Conservation (phyloP, 2,113 vertebrate genomes). For the Girardinichthys multiradiatus region DNA sequence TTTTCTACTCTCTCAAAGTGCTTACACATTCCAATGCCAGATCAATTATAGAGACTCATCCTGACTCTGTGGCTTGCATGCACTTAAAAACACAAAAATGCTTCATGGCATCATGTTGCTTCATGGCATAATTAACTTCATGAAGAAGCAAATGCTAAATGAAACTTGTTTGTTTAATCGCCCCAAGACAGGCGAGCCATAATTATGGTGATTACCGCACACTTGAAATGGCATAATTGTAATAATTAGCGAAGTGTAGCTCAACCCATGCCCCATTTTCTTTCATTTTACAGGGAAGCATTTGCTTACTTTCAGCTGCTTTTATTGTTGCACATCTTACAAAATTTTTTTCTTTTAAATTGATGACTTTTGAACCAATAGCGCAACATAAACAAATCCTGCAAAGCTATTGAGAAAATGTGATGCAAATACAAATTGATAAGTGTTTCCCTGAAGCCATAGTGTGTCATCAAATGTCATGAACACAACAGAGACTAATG, state of each 20-base stretch:
- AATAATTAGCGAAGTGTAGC: conserved; percentile 43
- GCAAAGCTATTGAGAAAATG: not conserved
- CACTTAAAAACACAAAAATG: conserved; percentile 21
- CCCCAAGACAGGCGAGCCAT: conserved; percentile 24
- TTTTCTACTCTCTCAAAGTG: not conserved
- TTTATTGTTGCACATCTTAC: not conserved
- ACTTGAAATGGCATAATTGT: conserved; percentile 50
- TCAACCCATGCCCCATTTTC: conserved; percentile 17
- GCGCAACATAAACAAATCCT: not conserved
- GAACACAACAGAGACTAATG: not conserved
- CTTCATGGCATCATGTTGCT: conserved; percentile 28
- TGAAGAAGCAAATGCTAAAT: conserved; percentile 43
- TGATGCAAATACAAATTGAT: not conserved
- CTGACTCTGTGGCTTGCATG: not conserved
- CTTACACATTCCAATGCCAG: not conserved
- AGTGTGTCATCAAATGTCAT: conserved; percentile 2
- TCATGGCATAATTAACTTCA: conserved; percentile 38
- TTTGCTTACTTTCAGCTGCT: conserved; percentile 17
- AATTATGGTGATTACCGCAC: conserved; percentile 59
- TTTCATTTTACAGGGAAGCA: conserved; percentile 19
- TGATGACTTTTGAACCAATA: not conserved
- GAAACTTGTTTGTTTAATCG: conserved; percentile 47
- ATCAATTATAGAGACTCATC: not conserved
- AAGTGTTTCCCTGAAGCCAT: not conserved
- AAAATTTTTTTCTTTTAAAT: not conserved